Evolutionary conservation across 2,797 vertebrate species (phyloP).

Genomic region (Smutsia temminckii): DNA sequence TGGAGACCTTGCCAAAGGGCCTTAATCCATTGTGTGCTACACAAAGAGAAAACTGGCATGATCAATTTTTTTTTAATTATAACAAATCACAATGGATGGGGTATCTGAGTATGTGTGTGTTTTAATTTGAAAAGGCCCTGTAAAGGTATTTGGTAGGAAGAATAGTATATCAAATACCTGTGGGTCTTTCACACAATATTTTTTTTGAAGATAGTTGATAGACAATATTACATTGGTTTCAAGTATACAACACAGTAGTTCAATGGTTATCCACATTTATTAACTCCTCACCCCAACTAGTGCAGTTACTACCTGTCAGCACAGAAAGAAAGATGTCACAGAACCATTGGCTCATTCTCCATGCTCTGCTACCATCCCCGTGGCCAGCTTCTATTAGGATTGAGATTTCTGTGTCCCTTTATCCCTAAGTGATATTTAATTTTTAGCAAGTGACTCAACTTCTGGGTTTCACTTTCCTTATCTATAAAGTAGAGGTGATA

Average conservation of each 20-base stretch:
- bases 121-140: constrained; percentile 1
- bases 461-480: neutral
- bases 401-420: too few relatives aligned
- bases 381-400: too few relatives aligned
- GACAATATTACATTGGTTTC: too few relatives aligned
- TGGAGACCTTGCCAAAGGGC: constrained; percentile 53
- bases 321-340: too few relatives aligned
- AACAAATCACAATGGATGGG: neutral
- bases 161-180: neutral
- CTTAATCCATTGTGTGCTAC: constrained; percentile 18
- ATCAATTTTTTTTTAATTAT: constrained; percentile 10
- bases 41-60: constrained; percentile 51
- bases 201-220: neutral
- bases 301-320: too few relatives aligned
- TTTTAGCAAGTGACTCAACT: neutral
- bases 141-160: neutral
- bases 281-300: too few relatives aligned
- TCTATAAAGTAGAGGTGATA: neutral
- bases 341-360: too few relatives aligned
- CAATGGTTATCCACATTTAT: too few relatives aligned
- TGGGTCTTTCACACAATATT: neutral
- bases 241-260: too few relatives aligned
- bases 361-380: too few relatives aligned
- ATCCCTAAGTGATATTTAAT: neutral
- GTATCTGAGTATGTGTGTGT: neutral